Evolutionary conservation across 2,797 vertebrate species (phyloP), one percentile per base, ranked within the genome.

Genomic region (Botia almorhae): DNA sequence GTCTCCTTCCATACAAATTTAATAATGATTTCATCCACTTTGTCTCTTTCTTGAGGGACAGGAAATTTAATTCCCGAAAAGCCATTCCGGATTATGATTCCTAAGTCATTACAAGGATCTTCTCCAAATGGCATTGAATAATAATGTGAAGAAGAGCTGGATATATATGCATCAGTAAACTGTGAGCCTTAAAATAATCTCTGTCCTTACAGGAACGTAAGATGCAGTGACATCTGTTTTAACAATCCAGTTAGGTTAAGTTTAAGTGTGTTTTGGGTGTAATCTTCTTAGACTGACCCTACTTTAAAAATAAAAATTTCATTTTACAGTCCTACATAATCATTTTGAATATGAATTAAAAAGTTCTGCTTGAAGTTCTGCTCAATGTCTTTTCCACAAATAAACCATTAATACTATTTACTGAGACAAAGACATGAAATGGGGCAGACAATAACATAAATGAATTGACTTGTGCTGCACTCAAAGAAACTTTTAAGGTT

Each of bases 11-110:
- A 48, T 80, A 80, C n/a, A 82, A 85, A 87, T 85, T 43, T 76
- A 85, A 87, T 87, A 87, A 87, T 29, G 61, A 86, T 85, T 89
- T 85, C 60, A 87, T 89, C 81, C 81, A 85, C 83, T 86, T 82
- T 81, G 70, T 84, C 70, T 73, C 79, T 86, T 81, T 82, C 83
- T 82, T 84, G 81, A 87, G 74, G 58, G 81, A 76, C 58, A 67
- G 67, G 69, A 82, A 87, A 87, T 85, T 72, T 53, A 82, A 88
- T 85, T 88, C 82, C 67, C 2, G 10, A 77, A 60, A 87, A 85
- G 83, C 78, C 82, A 85, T 83, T 83, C 83, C 72, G 78, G 80
- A 90, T 88, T 84, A 82, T n/a, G 60, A 78, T 61, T 71, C 46
- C 64, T 13, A 50, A 69, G 76, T 73, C 72, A 80, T 82, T 78